Base-by-base conservation (phyloP, 2,113 vertebrate species). In the Euleptes europaea region DNA sequence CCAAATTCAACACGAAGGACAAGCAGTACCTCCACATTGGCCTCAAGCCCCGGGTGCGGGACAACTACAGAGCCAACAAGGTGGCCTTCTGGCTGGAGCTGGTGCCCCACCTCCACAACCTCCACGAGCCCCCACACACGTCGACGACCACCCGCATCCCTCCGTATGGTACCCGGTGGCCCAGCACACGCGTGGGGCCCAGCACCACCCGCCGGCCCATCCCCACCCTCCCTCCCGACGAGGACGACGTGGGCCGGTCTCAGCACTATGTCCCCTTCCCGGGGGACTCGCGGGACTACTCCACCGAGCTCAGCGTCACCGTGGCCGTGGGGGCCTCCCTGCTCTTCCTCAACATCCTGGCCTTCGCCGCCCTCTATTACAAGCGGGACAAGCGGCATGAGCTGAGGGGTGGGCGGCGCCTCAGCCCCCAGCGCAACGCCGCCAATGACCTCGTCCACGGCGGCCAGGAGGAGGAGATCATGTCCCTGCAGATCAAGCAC, bases 11-110 rank as follows among this genome's bases (percentile, higher is more conserved):
- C 95, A 97, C 97, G 2, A 98, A 98, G 89, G 98, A 98, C 94
- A 98, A 98, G 93, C 98, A 98, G 94, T 98, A 98, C 89, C 97
- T 98, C 33, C 98, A 98, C 93, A 98, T 98, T 0, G 98, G 98
- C 81, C 92, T 98, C 82, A 98, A 98, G 90, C 98, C 98, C 0
- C 97, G 98, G 0, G 97, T 98, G 67, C 96, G 97, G 1, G 98
- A 98, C 94, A 98, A 98, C 95, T 98, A 98, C 92, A 95, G 98
- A 0, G 97, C 98, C 90, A 98, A 98, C 94, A 98, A 98, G 94
- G 98, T 98, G 90, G 98, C 98, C 42, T 98, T 98, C 95, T 98
- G 98, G 98, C 93, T 98, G 84, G 98, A 98, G 89, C 95, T 98
- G 42, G 98, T 98, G 44, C 98, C 98, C 0, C 98, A 98, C 90